phyloP scores from a whole-genome alignment of 2,797 vertebrate species.

The Phyllotis vaccarum region DNA sequence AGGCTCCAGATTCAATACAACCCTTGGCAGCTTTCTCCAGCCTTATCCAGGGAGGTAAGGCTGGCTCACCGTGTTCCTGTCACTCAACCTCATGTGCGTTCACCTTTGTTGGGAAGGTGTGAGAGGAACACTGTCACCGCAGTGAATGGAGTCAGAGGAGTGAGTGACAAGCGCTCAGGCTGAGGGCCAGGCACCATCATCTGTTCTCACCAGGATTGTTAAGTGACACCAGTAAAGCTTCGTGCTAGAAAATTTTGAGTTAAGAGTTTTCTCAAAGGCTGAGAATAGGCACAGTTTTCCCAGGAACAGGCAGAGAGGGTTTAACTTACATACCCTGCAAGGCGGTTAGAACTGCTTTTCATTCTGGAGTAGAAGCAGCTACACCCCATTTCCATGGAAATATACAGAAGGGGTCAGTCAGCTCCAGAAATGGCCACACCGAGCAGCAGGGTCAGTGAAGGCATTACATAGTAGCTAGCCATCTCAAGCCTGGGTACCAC shows the following conservation, averaged over 20 bases:
- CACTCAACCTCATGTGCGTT: not conserved
- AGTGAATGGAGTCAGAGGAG: not conserved
- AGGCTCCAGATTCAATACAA: slow-evolving; percentile 24
- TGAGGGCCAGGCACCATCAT: not conserved
- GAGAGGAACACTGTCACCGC: not conserved
- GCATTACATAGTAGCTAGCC: not conserved
- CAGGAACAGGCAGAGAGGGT: slow-evolving; percentile 60
- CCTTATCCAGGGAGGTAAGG: not conserved
- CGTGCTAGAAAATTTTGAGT: not conserved
- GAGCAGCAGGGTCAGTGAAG: not conserved
- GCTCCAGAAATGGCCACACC: not conserved
- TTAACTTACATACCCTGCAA: slow-evolving; percentile 18
- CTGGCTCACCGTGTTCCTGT: slow-evolving; percentile 9
- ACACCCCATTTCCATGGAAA: not conserved
- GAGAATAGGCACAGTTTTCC: slow-evolving; percentile 72
- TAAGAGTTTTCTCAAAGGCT: slow-evolving; percentile 44
- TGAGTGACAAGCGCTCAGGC: not conserved
- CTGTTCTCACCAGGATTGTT: slow-evolving; percentile 48
- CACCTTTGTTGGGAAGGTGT: slow-evolving; percentile 16
- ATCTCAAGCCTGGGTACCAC: slow-evolving; percentile 30
- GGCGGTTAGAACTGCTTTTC: not conserved
- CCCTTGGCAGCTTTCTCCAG: slow-evolving; percentile 4
- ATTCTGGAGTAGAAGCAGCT: not conserved
- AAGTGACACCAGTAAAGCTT: slow-evolving; percentile 28
- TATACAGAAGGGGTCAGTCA: not conserved